Percentiles rank a stretch among this genome's conserved stretches.
Conservation (phyloP, 2,113 vertebrate genomes). For the Ciconia boyciana region DNA sequence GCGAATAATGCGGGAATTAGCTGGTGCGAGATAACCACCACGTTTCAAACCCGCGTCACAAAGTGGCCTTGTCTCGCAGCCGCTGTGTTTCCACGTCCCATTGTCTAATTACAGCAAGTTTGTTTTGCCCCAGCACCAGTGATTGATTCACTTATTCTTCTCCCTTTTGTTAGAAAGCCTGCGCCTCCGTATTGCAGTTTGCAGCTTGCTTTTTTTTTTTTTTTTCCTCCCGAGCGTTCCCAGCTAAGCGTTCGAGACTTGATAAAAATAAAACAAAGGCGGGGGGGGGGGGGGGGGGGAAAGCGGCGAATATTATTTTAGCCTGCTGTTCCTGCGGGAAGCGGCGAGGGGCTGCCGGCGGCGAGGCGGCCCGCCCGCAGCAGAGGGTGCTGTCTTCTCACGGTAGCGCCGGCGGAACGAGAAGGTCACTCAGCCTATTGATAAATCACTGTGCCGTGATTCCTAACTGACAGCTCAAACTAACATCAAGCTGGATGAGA, state of each 20-base stretch:
- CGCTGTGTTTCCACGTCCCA: not conserved
- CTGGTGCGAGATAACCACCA: accelerated
- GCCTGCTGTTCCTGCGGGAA: not conserved
- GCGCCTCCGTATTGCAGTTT: not conserved
- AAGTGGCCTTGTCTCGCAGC: not conserved
- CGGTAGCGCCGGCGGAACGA: slow-evolving; percentile 64
- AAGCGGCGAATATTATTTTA: not conserved
- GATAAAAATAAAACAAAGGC: not conserved
- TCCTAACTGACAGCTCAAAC: slow-evolving; percentile 99
- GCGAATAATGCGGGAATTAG: accelerated
- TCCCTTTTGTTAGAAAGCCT: not conserved
- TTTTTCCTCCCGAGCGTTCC: accelerated
- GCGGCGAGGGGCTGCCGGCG: not conserved
- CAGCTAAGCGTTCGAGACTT: not conserved
- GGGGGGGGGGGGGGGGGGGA: no score
- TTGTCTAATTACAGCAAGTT: slow-evolving; percentile 3
- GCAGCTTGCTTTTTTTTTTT: no score
- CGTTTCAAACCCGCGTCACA: not conserved
- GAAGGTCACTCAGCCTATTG: slow-evolving; percentile 99
- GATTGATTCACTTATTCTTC: not conserved
- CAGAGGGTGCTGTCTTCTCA: slow-evolving; percentile 82
- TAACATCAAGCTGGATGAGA: slow-evolving; percentile 99
- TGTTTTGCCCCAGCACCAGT: not conserved
- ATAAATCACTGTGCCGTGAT: slow-evolving; percentile 99
- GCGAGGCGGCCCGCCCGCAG: slow-evolving; percentile 30